Conservation (phyloP, 2,113 vertebrate species). For the Chaetops frenatus region DNA sequence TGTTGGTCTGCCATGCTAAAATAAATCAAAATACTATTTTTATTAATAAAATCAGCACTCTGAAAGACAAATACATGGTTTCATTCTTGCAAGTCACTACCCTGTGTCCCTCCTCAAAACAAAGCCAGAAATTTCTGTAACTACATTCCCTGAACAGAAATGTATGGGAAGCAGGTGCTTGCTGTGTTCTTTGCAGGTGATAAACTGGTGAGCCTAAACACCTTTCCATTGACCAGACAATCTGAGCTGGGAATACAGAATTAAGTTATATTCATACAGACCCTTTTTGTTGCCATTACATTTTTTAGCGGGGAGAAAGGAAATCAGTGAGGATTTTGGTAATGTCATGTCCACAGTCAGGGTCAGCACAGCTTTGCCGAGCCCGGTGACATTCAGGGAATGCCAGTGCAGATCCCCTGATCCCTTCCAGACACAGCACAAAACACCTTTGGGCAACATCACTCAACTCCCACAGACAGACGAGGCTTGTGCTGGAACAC, state of each 20-base stretch:
- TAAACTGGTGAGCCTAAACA: background rate
- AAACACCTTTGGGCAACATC: background rate
- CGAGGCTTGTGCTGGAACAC: background rate
- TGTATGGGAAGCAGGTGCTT: background rate
- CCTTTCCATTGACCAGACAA: background rate
- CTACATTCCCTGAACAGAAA: background rate
- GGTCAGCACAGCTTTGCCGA: background rate
- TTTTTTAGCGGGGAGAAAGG: background rate
- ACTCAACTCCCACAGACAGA: background rate
- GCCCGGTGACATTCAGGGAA: background rate
- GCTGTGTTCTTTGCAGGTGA: background rate
- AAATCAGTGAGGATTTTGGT: background rate
- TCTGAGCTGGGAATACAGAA: background rate
- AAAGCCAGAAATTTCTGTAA: background rate
- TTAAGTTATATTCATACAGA: background rate
- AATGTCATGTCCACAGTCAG: background rate
- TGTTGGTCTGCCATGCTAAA: background rate
- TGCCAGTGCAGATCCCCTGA: background rate
- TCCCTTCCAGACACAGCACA: background rate
- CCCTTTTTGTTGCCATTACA: background rate
- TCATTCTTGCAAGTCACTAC: background rate
- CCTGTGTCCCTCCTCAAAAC: background rate
- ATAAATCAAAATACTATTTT: background rate
- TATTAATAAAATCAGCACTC: background rate
- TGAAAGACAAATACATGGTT: background rate